phyloP scores from a whole-genome alignment of 2,797 vertebrate species.

The Anas bernieri region DNA sequence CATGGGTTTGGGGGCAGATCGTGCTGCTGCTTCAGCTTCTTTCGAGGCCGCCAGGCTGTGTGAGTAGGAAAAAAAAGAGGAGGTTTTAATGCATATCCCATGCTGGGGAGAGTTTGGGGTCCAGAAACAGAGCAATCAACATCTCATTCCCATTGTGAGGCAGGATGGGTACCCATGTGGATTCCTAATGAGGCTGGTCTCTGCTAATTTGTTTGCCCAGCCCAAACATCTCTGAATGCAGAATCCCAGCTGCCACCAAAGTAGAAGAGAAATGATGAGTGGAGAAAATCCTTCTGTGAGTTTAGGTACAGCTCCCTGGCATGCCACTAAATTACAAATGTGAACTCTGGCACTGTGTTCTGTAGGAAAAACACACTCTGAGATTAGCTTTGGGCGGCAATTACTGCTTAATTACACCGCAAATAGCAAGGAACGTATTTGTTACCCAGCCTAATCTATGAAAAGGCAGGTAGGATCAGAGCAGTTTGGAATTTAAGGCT shows the following conservation, averaged over 20 bases:
- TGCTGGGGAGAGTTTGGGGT: background rate
- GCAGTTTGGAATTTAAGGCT: background rate
- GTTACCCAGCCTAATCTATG: slow-evolving; percentile 8
- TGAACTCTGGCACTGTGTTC: slow-evolving; percentile 38
- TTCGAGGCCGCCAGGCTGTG: slow-evolving; percentile 95
- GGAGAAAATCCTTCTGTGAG: slow-evolving; percentile 55
- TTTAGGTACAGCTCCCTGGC: slow-evolving; percentile 36
- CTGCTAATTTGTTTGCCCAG: slow-evolving; percentile 64
- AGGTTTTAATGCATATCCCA: background rate
- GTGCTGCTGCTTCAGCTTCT: slow-evolving; percentile 90
- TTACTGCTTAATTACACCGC: slow-evolving; percentile 68
- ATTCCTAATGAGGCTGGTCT: slow-evolving; percentile 57
- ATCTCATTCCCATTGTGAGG: slow-evolving; percentile 10
- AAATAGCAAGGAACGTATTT: slow-evolving; percentile 37
- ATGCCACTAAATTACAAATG: slow-evolving; percentile 38
- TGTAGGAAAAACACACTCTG: slow-evolving; percentile 29
- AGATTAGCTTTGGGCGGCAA: slow-evolving; percentile 48
- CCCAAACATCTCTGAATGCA: slow-evolving; percentile 50
- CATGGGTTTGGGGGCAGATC: slow-evolving; percentile 92
- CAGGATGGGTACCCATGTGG: slow-evolving; percentile 19
- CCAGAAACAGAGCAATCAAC: background rate
- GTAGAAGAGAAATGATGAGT: slow-evolving; percentile 28
- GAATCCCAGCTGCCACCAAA: slow-evolving; percentile 55
- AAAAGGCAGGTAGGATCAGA: background rate
- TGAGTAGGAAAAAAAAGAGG: slow-evolving; percentile 71